Evolutionary conservation across 2,113 vertebrate species (phyloP), one percentile per base, ranked within the genome.

Genomic region (Perca schrenkii): DNA sequence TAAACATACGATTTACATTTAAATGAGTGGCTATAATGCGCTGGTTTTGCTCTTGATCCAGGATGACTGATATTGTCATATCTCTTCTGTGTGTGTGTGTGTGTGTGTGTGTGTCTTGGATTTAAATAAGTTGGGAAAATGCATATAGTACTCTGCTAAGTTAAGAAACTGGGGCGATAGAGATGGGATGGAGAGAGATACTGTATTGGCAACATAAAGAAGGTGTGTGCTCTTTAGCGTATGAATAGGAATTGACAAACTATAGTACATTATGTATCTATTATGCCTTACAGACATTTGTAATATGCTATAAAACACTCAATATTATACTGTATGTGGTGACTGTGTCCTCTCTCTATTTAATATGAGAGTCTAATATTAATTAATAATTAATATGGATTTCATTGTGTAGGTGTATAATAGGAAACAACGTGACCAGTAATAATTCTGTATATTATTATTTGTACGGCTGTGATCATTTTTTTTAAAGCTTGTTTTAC

Each of bases 381-480:
- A 74, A 80, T 85, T n/a, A 58, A 78, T 84, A 79, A 73, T 84
- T 72, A 53, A 86, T 83, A 65, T 83, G 4, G n/a, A 79, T 85
- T 80, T 77, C 31, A 66, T 74, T 77, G 53, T 53, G 28, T 74
- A 50, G 31, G 22, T 19, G 60, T 62, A 62, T 12, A 73, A 69
- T 49, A n/a, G 25, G 6, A 74, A 57, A 52, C 52, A 80, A 65
- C 36, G 43, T 36, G 4, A 52, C 28, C 19, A 65, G 3, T 46
- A 46, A 22, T 54, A 36, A 65, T 69, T 22, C 2, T 64, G 8
- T 36, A 25, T 53, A 43, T 49, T n/a, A 36, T 43, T 25, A 12
- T 73, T 63, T 43, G 13, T 52, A 47, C 4, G 54, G 40, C 46
- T 74, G 31, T 70, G 47, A 57, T 57, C 0, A 28, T 46, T 54